Evolutionary conservation across 2,797 vertebrate genomes (phyloP).

Genomic region (Botia kubotai): DNA sequence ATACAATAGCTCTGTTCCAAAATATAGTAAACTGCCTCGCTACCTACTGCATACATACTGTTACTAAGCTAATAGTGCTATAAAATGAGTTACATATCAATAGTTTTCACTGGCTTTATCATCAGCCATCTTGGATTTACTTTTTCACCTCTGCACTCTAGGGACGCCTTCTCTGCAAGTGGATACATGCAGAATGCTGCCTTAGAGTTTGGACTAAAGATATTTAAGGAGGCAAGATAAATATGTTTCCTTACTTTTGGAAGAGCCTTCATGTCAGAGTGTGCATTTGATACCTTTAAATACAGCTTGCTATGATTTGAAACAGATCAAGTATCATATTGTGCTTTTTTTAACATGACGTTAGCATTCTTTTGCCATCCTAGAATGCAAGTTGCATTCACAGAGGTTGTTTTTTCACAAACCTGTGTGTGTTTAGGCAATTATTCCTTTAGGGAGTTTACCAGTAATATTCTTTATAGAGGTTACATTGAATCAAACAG

Average conservation of each 20-base stretch:
- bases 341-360: neutral
- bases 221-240: too few relatives aligned
- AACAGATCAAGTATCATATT: neutral
- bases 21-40: too few relatives aligned
- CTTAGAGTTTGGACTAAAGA: too few relatives aligned
- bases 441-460: neutral
- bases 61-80: too few relatives aligned
- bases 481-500: neutral
- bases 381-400: slow-evolving; percentile 2
- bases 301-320: neutral
- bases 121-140: neutral
- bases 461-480: neutral
- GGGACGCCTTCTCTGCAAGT: too few relatives aligned
- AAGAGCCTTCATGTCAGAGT: neutral
- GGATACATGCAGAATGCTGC: too few relatives aligned
- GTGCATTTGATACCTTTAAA: neutral
- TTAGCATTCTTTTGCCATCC: neutral
- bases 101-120: too few relatives aligned
- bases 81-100: too few relatives aligned
- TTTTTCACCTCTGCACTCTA: too few relatives aligned
- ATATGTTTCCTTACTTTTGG: neutral
- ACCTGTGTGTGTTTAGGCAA: neutral
- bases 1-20: too few relatives aligned
- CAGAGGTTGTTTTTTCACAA: slow-evolving; percentile 19
- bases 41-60: too few relatives aligned